phyloP scores from a whole-genome alignment of 2,113 vertebrate species.

The zebrafish (Danio rerio) region GRCz12tu NC_133182.1:26623501-26624000 shows the following conservation, averaged over 20 bases:
- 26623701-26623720: conserved; percentile 5
- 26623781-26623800: neutral
- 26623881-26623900: neutral
- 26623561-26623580: neutral
- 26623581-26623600: neutral
- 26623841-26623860: neutral
- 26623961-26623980: neutral
- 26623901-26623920: neutral
- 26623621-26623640: neutral
- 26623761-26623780: neutral
- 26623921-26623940: neutral
- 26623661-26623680: neutral
- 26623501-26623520: no score
- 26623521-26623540: no score
- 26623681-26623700: conserved; percentile 26
- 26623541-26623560: no score
- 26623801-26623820: neutral
- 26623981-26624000: neutral
- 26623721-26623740: neutral
- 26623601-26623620: neutral
- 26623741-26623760: neutral
- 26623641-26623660: neutral
- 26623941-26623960: neutral
- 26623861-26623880: neutral
- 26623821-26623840: no score